Evolutionary conservation across 2,888 invertebrate genomes (phyloP), one percentile per base, ranked within the genome.

Genomic region (Oligia fasciuncula): DNA sequence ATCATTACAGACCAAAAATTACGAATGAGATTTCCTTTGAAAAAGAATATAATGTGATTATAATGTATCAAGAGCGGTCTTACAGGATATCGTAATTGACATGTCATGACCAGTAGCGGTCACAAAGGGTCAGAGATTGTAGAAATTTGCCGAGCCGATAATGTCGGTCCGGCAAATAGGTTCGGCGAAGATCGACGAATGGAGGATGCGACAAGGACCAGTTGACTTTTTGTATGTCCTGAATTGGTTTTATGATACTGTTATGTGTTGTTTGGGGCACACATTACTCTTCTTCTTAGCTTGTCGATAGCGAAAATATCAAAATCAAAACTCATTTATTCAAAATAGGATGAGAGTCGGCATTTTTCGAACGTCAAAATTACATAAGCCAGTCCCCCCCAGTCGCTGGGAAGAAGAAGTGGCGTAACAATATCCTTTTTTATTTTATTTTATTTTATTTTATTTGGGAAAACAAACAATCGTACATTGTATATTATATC

Each of bases 111-210:
- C 96, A 96, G 94, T 92, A 88, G 93, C 91, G 93, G 93, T 86
- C 92, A 95, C 95, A 96, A 96, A 95, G 95, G 95, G 94, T 92
- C 92, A 91, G 94, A 96, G 95, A 96, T 96, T 96, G 95, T 95
- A 94, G 95, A 96, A 96, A 96, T 94, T 95, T 93, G 93, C 84
- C 92, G 92, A 90, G 87, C 94, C 90, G 96, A 96, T 96, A 95
- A 95, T 93, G 94, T 95, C 95, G 91, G 92, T 90, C 93, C 93
- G 89, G 93, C 94, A 93, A 95, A 95, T 95, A 94, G 92, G 92
- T 93, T 93, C 92, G 90, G 88, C 89, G 87, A 29, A 60, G 87
- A 85, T 66, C 78, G 54, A 63, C 60, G 67, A 86, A 86, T 57
- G 40, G n/a, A 54, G 67, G 79, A 85, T 75, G n/a, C 29, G 84